Percentiles rank a stretch among this genome's conserved stretches.
These are phyloP conservation scores for Apodemia hepburni DNA, from an alignment of 2,888 invertebrate species.

Conservation along the genomic window DNA sequence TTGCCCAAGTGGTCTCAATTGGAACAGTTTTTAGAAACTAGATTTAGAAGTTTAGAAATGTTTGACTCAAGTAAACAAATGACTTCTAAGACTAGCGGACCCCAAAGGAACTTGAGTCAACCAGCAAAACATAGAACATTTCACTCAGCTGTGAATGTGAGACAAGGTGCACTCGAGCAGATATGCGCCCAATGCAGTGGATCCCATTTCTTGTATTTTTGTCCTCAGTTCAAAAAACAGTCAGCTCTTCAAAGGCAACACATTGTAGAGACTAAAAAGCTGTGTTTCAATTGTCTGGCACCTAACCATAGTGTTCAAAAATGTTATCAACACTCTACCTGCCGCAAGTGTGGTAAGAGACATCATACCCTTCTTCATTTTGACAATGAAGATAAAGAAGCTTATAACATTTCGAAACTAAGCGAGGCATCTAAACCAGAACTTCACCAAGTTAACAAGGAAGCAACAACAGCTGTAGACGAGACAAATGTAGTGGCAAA, in stretches of 20 bases:
- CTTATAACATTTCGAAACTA: not conserved
- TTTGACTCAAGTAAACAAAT: not conserved
- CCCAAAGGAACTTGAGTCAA: no score
- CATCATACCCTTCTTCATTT: not conserved
- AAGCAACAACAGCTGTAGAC: not conserved
- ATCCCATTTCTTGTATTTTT: no score
- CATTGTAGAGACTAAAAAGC: not conserved
- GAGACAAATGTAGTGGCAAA: not conserved
- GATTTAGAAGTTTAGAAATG: constrained; percentile 5
- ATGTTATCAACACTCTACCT: no score
- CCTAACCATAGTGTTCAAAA: no score
- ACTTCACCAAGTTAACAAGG: no score
- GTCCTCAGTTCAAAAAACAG: no score
- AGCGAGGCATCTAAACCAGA: not conserved
- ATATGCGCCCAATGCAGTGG: no score
- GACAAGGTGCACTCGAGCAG: no score
- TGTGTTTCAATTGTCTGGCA: not conserved
- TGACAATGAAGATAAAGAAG: not conserved
- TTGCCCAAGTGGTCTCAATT: no score
- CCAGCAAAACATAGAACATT: not conserved
- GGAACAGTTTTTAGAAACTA: no score
- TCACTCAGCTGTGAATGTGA: not conserved
- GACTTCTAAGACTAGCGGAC: no score
- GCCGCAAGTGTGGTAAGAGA: no score
- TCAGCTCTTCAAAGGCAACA: not conserved